Evolutionary conservation across 2,888 invertebrate species (phyloP).

Genomic region (Xiphydria camelus): DNA sequence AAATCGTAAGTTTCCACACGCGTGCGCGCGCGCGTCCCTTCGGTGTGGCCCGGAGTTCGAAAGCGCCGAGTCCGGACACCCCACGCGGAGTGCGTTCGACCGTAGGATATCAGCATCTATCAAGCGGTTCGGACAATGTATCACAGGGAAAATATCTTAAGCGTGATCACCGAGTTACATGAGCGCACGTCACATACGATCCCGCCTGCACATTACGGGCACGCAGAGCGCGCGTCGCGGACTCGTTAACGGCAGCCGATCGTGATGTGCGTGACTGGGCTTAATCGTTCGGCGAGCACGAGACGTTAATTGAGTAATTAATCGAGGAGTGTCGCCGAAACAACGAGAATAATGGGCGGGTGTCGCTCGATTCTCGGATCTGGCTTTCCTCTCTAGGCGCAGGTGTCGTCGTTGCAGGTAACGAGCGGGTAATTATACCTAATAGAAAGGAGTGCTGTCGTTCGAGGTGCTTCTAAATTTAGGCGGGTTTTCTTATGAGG

Average conservation of each 20-base stretch:
- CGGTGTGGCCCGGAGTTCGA: constrained; percentile 2
- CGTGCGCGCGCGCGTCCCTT: too few species aligned
- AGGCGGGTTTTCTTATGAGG: too few species aligned
- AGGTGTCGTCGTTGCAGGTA: too few species aligned
- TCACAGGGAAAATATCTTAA: constrained; percentile 14
- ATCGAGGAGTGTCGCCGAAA: background rate
- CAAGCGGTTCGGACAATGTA: constrained; percentile 10
- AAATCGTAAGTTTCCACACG: background rate
- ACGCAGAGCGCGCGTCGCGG: constrained; percentile 18
- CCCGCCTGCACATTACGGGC: constrained; percentile 21
- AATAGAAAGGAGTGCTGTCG: too few species aligned
- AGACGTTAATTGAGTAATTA: constrained; percentile 22
- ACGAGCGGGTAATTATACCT: too few species aligned
- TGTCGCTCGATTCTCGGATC: too few species aligned
- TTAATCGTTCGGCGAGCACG: constrained; percentile 15
- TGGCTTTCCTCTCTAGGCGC: too few species aligned
- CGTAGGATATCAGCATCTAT: background rate
- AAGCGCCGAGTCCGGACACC: background rate
- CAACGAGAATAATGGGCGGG: too few species aligned
- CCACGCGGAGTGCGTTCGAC: background rate
- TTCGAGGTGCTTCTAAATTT: too few species aligned
- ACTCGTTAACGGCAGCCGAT: constrained; percentile 19
- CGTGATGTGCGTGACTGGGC: constrained; percentile 15
- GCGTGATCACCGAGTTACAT: constrained; percentile 13
- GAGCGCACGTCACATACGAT: constrained; percentile 22